These are phyloP conservation scores for Amiota mariae DNA, from an alignment of 2,888 invertebrate species.

Conservation along the genomic window DNA sequence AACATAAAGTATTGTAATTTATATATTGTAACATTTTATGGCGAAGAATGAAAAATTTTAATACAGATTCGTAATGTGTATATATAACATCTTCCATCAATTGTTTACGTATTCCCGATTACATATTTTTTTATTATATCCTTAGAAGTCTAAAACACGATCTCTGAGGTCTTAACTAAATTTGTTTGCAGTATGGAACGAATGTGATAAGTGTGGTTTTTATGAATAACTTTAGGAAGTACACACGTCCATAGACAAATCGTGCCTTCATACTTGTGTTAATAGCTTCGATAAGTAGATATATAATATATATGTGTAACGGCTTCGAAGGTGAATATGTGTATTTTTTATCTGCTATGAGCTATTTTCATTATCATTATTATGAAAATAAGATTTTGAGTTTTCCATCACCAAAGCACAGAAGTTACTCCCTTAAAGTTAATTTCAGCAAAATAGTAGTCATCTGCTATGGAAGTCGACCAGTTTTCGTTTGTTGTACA, in stretches of 20 bases:
- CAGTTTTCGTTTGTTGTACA: neutral
- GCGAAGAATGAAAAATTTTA: slow-evolving; percentile 16
- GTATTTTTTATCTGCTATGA: too few relatives aligned
- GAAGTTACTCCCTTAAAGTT: slow-evolving; percentile 1
- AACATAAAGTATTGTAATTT: slow-evolving; percentile 13
- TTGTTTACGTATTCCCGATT: slow-evolving; percentile 22
- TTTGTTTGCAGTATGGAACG: too few relatives aligned
- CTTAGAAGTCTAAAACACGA: neutral
- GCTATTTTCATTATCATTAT: neutral
- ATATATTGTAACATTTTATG: slow-evolving; percentile 14
- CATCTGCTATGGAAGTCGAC: neutral
- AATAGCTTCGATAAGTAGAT: too few relatives aligned
- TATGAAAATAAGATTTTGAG: slow-evolving; percentile 6
- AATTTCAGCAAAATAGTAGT: slow-evolving; percentile 3
- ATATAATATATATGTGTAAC: neutral
- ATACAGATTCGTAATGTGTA: slow-evolving; percentile 19
- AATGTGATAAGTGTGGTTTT: too few relatives aligned
- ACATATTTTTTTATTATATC: neutral
- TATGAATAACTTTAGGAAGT: too few relatives aligned
- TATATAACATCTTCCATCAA: slow-evolving; percentile 15
- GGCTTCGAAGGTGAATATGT: too few relatives aligned
- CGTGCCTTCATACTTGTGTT: too few relatives aligned
- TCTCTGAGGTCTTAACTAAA: neutral
- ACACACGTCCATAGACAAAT: too few relatives aligned
- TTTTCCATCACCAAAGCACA: neutral